Conservation (phyloP, 2,888 invertebrate genomes). For the Trichacis sp. region DNA sequence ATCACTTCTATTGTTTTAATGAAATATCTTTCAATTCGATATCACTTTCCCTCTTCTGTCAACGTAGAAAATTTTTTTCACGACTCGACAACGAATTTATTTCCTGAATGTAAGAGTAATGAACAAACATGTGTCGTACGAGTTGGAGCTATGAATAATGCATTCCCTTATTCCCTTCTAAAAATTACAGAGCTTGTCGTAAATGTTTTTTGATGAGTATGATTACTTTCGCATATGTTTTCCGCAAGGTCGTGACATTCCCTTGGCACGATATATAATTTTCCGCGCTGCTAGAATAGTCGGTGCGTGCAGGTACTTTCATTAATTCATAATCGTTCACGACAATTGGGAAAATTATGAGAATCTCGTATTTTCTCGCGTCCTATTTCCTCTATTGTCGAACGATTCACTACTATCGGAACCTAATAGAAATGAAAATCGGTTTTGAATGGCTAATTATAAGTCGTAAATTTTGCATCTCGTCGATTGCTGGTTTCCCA, state of each 20-base stretch:
- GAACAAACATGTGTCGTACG: no score
- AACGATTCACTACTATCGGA: neutral
- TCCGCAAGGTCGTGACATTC: slow-evolving; percentile 35
- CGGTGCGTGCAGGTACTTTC: slow-evolving; percentile 15
- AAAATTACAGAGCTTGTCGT: neutral
- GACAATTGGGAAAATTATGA: slow-evolving; percentile 24
- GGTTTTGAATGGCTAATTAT: no score
- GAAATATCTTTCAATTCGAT: no score
- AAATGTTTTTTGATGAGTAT: slow-evolving; percentile 8
- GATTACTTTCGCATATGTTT: slow-evolving; percentile 26
- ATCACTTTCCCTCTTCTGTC: no score
- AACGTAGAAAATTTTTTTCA: no score
- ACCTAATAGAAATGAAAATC: no score
- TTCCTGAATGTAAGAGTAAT: no score
- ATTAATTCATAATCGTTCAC: slow-evolving; percentile 38
- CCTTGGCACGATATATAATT: slow-evolving; percentile 30
- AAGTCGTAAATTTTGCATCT: no score
- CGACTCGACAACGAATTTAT: no score
- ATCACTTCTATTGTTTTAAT: no score
- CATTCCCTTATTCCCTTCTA: neutral
- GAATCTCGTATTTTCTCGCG: slow-evolving; percentile 17
- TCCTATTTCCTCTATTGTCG: neutral
- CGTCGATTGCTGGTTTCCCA: no score
- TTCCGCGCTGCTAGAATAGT: slow-evolving; percentile 28
- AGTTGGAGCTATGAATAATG: no score